Conservation (phyloP, 2,888 invertebrate genomes). For the Rhingia rostrata region DNA sequence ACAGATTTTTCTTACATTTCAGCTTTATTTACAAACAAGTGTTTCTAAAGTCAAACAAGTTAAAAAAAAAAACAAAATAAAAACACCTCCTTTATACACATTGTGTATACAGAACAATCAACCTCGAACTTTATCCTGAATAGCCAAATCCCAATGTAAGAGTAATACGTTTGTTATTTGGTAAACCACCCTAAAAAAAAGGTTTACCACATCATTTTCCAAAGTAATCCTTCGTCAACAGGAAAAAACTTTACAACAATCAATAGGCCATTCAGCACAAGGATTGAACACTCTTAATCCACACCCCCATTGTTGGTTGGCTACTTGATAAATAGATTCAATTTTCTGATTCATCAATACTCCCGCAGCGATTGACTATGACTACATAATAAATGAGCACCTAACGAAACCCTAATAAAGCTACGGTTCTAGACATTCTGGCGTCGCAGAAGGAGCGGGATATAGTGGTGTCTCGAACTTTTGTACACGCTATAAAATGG, state of each 20-base stretch:
- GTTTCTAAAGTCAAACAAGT: no score
- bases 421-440: conserved; percentile 40
- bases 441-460: background rate
- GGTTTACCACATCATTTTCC: conserved; percentile 9
- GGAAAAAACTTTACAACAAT: conserved; percentile 1
- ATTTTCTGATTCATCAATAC: conserved; percentile 50
- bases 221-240: conserved; percentile 9
- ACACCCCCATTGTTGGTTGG: conserved; percentile 11
- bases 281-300: conserved; percentile 5
- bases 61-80: no score
- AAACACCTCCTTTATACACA: background rate
- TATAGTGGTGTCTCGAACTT: no score
- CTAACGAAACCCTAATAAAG: conserved; percentile 11
- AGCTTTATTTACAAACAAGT: no score
- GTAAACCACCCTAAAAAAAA: background rate
- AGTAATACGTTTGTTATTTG: background rate
- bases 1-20: no score
- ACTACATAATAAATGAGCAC: conserved; percentile 23
- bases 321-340: conserved; percentile 39
- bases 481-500: no score
- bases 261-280: conserved; percentile 11
- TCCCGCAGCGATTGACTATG: background rate
- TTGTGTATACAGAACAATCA: background rate
- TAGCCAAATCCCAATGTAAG: background rate
- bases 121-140: background rate